phyloP scores from a whole-genome alignment of 1,140 invertebrate genomes.

The Wiebesia pumilae region DNA sequence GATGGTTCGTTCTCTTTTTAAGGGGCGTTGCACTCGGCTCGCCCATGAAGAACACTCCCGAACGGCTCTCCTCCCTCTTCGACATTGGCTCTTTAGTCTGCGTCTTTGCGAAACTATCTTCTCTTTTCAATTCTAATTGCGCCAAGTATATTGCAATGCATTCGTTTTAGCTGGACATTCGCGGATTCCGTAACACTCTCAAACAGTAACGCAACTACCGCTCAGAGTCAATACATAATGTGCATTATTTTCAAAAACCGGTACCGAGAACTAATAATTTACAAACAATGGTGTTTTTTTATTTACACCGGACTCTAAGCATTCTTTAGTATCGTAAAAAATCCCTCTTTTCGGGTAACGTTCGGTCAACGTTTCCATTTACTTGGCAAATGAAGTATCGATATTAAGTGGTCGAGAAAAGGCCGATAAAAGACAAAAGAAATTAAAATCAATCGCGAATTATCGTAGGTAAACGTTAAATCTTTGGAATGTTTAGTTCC shows the following conservation, averaged over 20 bases:
- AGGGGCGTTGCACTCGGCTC: conserved; percentile 38
- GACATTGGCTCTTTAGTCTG: conserved; percentile 1
- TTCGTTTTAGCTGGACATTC: not conserved
- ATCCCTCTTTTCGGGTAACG: too few species aligned
- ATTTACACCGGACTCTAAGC: not conserved
- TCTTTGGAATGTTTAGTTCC: too few species aligned
- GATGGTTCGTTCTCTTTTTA: not conserved
- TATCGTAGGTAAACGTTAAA: too few species aligned
- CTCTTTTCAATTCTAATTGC: not conserved
- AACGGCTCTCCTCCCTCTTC: conserved; percentile 16
- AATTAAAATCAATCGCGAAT: too few species aligned
- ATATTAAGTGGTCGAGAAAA: too few species aligned
- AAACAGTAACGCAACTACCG: not conserved
- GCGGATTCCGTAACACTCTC: not conserved
- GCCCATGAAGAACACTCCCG: not conserved
- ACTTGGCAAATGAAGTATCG: too few species aligned
- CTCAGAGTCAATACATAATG: not conserved
- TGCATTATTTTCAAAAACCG: not conserved
- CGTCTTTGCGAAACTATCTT: conserved; percentile 5
- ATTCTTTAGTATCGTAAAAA: too few species aligned
- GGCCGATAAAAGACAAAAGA: too few species aligned
- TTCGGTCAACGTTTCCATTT: too few species aligned
- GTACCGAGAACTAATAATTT: not conserved
- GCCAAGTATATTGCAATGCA: not conserved
- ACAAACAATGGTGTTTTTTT: not conserved